phyloP scores from a whole-genome alignment of 2,113 vertebrate species.

The Chionomys nivalis region DNA sequence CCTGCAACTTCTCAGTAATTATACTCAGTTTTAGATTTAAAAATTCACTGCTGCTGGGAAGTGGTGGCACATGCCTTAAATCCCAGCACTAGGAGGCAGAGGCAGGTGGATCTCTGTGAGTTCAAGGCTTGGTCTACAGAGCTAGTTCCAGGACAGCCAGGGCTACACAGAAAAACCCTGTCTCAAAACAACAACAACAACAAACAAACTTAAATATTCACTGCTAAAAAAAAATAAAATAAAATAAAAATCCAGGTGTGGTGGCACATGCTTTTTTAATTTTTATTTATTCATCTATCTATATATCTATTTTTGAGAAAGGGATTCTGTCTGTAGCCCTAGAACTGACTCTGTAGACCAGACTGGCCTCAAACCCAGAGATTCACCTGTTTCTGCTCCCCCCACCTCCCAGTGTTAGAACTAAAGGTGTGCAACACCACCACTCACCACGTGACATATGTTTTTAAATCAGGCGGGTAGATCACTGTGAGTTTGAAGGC shows the following conservation, averaged over 20 bases:
- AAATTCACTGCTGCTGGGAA: not conserved
- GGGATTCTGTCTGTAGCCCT: not conserved
- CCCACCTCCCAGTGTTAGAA: not conserved
- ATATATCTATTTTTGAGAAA: not conserved
- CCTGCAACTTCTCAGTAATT: not conserved
- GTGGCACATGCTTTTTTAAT: not conserved
- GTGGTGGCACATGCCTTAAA: not conserved
- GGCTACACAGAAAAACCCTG: not conserved
- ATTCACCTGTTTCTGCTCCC: not conserved
- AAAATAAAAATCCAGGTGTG: not conserved
- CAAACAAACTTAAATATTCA: not conserved
- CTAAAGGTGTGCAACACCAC: not conserved
- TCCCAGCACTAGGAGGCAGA: not conserved
- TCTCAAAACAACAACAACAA: not conserved
- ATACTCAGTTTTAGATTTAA: not conserved
- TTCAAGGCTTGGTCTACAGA: not conserved
- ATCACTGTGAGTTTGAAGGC: not conserved
- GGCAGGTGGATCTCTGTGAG: not conserved
- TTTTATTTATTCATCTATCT: not conserved
- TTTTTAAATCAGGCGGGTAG: not conserved
- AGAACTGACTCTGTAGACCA: not conserved
- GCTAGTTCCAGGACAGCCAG: not conserved
- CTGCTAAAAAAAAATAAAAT: not conserved
- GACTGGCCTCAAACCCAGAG: not conserved
- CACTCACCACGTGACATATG: too few relatives aligned